Conservation (phyloP, 2,113 vertebrate species). For the Oncorhynchus keta region DNA sequence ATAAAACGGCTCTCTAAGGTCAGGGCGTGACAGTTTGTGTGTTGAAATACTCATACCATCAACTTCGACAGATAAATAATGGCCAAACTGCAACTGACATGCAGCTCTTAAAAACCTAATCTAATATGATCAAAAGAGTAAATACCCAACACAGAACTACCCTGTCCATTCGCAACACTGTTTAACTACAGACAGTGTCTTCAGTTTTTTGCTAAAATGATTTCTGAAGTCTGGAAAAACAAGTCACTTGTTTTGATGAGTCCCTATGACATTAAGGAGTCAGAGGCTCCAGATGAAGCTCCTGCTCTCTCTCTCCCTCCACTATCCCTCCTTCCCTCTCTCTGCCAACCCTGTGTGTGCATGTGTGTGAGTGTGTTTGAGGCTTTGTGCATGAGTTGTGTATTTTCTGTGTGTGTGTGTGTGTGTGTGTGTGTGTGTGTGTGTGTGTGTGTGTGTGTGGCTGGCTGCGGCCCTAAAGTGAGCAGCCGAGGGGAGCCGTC, state of each 20-base stretch:
- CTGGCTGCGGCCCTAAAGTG: slow-evolving; percentile 79
- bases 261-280: not conserved
- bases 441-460: not conserved
- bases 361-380: not conserved
- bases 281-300: not conserved
- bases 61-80: too few species aligned
- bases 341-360: not conserved
- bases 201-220: not conserved
- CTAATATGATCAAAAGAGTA: too few species aligned
- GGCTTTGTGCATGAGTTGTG: not conserved
- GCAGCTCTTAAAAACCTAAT: too few species aligned
- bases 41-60: too few species aligned
- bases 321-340: not conserved
- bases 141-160: too few species aligned
- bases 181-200: too few species aligned
- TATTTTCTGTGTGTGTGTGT: not conserved
- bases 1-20: too few species aligned
- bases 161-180: too few species aligned
- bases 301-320: not conserved
- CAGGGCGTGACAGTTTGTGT: too few species aligned
- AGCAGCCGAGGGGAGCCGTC: slow-evolving; percentile 87
- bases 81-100: not conserved
- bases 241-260: not conserved
- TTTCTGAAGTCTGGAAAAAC: not conserved
- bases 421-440: not conserved